Percentiles rank a stretch among this genome's conserved stretches.
Evolutionary conservation across 1,140 invertebrate genomes (phyloP).

Genomic region (Leptinotarsa texana): DNA sequence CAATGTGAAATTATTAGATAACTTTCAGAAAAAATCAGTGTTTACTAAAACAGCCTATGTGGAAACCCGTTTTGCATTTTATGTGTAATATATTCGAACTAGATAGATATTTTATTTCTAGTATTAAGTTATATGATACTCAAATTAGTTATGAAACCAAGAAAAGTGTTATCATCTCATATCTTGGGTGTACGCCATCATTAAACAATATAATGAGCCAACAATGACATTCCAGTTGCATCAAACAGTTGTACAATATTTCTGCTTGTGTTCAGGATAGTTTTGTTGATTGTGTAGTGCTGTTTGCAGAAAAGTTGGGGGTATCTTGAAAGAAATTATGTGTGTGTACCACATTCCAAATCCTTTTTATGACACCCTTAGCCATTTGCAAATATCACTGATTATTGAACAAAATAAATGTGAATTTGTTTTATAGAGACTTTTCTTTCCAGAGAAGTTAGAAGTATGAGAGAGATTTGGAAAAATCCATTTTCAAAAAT

Average conservation of each 20-base stretch:
- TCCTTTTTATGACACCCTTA: too few species aligned
- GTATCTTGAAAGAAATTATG: too few species aligned
- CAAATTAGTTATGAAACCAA: neutral
- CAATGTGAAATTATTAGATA: too few species aligned
- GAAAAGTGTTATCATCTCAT: neutral
- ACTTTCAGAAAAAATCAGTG: too few species aligned
- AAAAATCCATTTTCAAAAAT: too few species aligned
- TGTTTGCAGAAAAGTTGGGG: too few species aligned
- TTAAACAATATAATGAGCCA: neutral
- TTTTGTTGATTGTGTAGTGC: too few species aligned
- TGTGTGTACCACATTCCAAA: too few species aligned
- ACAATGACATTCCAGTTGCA: neutral
- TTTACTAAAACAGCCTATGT: neutral
- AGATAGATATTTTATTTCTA: slow-evolving; percentile 13
- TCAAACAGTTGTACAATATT: neutral
- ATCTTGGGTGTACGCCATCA: neutral
- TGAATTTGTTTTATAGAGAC: neutral
- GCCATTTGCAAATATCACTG: too few species aligned
- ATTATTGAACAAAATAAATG: neutral
- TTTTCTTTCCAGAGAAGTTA: too few species aligned
- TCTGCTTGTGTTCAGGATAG: neutral
- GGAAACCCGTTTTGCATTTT: slow-evolving; percentile 15
- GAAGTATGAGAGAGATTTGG: too few species aligned
- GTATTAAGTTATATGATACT: slow-evolving; percentile 13
- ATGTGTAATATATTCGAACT: slow-evolving; percentile 11